Evolutionary conservation across 2,888 invertebrate genomes (phyloP).

Genomic region (Drosophila paranaensis): DNA sequence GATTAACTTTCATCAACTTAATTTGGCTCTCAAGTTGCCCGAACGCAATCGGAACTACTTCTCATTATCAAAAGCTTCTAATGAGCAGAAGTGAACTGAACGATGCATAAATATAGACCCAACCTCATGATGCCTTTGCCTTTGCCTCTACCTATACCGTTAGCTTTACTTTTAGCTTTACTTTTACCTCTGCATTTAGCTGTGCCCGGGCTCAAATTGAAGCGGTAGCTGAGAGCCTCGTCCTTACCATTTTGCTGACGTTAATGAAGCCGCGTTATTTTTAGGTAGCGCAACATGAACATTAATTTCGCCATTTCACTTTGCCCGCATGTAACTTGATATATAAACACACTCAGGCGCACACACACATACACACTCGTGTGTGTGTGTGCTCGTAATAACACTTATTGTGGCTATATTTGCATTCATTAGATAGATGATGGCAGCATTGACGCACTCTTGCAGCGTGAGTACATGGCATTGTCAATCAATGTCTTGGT

Average conservation of each 20-base stretch:
- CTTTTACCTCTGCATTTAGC: neutral
- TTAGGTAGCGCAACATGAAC: constrained; percentile 58
- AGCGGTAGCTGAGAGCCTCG: neutral
- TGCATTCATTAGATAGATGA: constrained; percentile 64
- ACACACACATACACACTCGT: neutral
- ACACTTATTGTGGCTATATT: constrained; percentile 57
- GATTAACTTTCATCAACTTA: neutral
- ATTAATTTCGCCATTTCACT: constrained; percentile 60
- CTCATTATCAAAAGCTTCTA: constrained; percentile 4
- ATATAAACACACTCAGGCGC: constrained; percentile 2
- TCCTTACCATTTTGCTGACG: constrained; percentile 27
- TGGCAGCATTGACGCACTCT: constrained; percentile 31
- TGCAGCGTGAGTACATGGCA: neutral
- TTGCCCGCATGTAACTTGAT: constrained; percentile 28
- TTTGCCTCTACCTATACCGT: neutral
- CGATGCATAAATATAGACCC: constrained; percentile 37
- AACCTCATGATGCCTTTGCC: constrained; percentile 5
- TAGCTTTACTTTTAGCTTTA: neutral
- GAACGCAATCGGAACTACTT: constrained; percentile 6
- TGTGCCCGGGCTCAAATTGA: neutral
- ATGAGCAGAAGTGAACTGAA: constrained; percentile 16
- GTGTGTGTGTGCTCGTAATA: constrained; percentile 32
- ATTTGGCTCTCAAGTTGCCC: neutral
- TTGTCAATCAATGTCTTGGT: neutral
- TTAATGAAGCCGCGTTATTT: constrained; percentile 63